phyloP scores from a whole-genome alignment of 2,888 invertebrate species.

The Drosophila paranaensis region DNA sequence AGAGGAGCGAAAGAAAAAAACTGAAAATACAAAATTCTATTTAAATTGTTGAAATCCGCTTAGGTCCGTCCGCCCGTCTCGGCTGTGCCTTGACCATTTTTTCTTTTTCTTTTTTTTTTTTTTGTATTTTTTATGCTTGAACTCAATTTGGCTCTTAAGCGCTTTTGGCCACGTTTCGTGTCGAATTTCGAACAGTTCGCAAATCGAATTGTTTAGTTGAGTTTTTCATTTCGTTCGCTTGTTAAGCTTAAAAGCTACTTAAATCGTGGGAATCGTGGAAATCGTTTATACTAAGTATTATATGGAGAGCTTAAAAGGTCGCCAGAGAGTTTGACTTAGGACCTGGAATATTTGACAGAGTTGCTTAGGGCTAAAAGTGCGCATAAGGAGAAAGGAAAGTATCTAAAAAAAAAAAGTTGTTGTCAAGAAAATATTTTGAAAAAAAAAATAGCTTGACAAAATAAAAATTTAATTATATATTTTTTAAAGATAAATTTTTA shows the following conservation, averaged over 20 bases:
- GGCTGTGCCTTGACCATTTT: slow-evolving; percentile 27
- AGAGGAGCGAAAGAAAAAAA: slow-evolving; percentile 7
- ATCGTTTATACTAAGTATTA: background rate
- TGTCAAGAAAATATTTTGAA: too few relatives aligned
- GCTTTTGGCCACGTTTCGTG: slow-evolving; percentile 47
- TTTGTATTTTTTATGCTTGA: slow-evolving; percentile 6
- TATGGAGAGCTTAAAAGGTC: slow-evolving; percentile 2
- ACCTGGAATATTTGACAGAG: background rate
- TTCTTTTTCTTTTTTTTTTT: background rate
- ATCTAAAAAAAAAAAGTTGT: too few relatives aligned
- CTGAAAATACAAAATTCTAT: slow-evolving; percentile 51
- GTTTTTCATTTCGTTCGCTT: slow-evolving; percentile 10
- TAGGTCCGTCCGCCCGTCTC: slow-evolving; percentile 39
- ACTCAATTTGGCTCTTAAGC: slow-evolving; percentile 27
- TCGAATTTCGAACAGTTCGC: slow-evolving; percentile 54
- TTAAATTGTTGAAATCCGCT: slow-evolving; percentile 75
- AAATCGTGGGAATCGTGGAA: slow-evolving; percentile 15
- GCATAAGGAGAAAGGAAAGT: too few relatives aligned
- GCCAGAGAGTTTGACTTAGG: background rate
- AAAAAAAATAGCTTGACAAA: too few relatives aligned
- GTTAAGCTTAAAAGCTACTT: slow-evolving; percentile 72
- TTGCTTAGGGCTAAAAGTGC: background rate
- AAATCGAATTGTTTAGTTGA: slow-evolving; percentile 67
- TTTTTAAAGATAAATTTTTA: too few relatives aligned
- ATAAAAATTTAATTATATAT: too few relatives aligned